These are phyloP conservation scores for chimpanzee (Pan troglodytes) DNA, from an alignment of 2,113 vertebrate species.

Conservation along the genomic window NHGRI_mPanTro3-v2.1_pri NC_086015.1:78261001-78261500, in stretches of 20 bases:
- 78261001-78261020: not conserved
- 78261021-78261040: not conserved
- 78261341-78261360: not conserved
- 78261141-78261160: not conserved
- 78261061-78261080: not conserved
- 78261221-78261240: not conserved
- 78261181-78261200: not conserved
- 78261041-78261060: not conserved
- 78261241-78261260: not conserved
- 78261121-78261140: not conserved
- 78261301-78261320: not conserved
- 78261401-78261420: not conserved
- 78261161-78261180: not conserved
- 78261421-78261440: not conserved
- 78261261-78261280: not conserved
- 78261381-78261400: not conserved
- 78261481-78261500: accelerated
- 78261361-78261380: not conserved
- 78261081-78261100: not conserved
- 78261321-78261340: too few species aligned
- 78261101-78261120: not conserved
- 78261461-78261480: not conserved
- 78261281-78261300: not conserved
- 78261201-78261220: not conserved
- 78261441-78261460: not conserved